phyloP scores from a whole-genome alignment of 1,140 invertebrate species.

The Venturia canescens region DNA sequence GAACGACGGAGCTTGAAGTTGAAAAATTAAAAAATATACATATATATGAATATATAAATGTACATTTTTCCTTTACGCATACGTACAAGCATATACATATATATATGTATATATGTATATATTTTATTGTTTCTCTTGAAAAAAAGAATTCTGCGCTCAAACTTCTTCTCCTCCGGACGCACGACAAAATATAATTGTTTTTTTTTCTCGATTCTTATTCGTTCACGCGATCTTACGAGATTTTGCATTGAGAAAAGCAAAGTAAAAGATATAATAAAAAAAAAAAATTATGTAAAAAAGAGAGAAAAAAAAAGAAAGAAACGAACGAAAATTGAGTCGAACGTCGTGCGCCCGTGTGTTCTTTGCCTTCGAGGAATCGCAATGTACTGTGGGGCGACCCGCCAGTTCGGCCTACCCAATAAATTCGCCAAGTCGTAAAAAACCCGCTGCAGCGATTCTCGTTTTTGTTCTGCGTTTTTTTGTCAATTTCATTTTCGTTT shows the following conservation, averaged over 20 bases:
- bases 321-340: slow-evolving; percentile 23
- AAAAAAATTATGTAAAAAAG: background rate
- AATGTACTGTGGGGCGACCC: slow-evolving; percentile 68
- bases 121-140: background rate
- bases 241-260: background rate
- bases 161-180: background rate
- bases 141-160: slow-evolving; percentile 1
- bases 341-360: slow-evolving; percentile 48
- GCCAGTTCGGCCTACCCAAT: slow-evolving; percentile 65
- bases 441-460: slow-evolving; percentile 46
- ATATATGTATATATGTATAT: background rate
- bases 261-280: too few relatives aligned
- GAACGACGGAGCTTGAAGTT: background rate
- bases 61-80: too few relatives aligned
- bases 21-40: background rate
- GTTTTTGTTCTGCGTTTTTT: slow-evolving; percentile 27
- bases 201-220: background rate
- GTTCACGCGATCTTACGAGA: slow-evolving; percentile 37
- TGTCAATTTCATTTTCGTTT: too few relatives aligned
- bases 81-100: too few relatives aligned
- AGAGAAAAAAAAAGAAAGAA: slow-evolving; percentile 46
- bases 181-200: slow-evolving; percentile 21
- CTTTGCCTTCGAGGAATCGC: slow-evolving; percentile 64
- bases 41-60: too few relatives aligned
- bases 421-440: slow-evolving; percentile 71